Base-by-base conservation (phyloP, 2,888 invertebrate species). In the Chrysolina haemoptera region DNA sequence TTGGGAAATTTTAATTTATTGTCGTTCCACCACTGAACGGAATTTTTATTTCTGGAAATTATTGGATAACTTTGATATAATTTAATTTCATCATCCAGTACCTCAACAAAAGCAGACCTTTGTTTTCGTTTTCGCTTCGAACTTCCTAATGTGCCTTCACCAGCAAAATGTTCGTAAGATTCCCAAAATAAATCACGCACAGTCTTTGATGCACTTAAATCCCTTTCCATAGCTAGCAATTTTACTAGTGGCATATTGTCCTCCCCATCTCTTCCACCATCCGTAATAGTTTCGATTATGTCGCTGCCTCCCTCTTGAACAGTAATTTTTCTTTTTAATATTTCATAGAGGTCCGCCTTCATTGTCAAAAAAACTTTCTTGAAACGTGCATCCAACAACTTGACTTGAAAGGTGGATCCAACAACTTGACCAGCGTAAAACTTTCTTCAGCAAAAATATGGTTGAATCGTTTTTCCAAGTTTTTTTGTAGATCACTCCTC, bases 301-400 rank as follows among this genome's bases (percentile, higher is more conserved):
- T 9, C 18, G 50, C n/a, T 50, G 50, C 16, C 50, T 50, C 18
- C 18, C 50, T 50, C 50, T 50, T 50, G 50, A 50, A 16, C 50
- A 8, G 10, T 50, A 16, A 50, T 50, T 50, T 16, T 50, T 16
- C 16, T 50, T 50, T 18, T 18, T n/a, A 50, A 50, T 16, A 50
- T 50, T 50, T 50, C 50, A 16, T 11, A 18, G 0, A 50, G n/a
- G n/a, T n/a, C n/a, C n/a, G n/a, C n/a, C n/a, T n/a, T 50, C 76
- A 80, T 64, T 35, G 75, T 62, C 66, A 76, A 81, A 74, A 66
- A 70, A 75, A n/a, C n/a, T n/a, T n/a, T n/a, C n/a, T n/a, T n/a
- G n/a, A n/a, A n/a, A n/a, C n/a, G 82, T 20, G 72, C 75, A 64
- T 77, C 76, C 59, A 71, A 68, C 62, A 68, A 75, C 70, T 76